Base-by-base conservation (phyloP, 2,113 vertebrate genomes). In the Rhombomys opimus region DNA sequence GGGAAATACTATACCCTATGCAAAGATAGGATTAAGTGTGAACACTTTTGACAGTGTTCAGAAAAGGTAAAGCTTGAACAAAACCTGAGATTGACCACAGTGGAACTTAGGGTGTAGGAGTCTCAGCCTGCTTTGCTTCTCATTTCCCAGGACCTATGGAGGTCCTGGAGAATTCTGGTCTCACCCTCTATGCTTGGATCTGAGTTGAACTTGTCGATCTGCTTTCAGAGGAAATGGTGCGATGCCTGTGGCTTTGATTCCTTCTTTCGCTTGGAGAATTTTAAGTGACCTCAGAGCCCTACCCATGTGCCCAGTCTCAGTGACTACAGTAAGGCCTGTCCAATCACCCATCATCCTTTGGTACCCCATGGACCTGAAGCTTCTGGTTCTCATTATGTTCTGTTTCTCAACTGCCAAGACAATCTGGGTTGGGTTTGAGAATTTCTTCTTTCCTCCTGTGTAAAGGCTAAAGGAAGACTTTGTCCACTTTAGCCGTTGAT, bases 391-490 rank as follows among this genome's bases (percentile, higher is more conserved):
- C 10, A 65, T 59, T 25, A 38, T 10, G 3, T 20, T 22, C 8
- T 84, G 38, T 59, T 57, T 91, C 72, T 93, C 13, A 32, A 52
- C 68, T 92, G 41, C 59, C 88, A 46, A 68, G 15, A 75, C 52
- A 22, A 13, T 94, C 68, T 75, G 65, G 63, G 7, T 94, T 70
- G 50, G 63, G 27, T 77, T 80, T 93, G 67, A 38, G 38, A 12
- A 41, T 78, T 93, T 84, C 78, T 94, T 68, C 20, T 96, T 95
- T 63, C 32, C 46, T 77, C 30, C 50, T 50, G 4, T n/a, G 32
- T 87, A 92, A 95, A 92, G 35, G 52, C 61, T 75, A 95, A 77
- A 67, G 32, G 54, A 77, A 12, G 63, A 82, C 54, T 27, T 92
- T 80, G 38, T 87, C n/a, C 59, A 84, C 65, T 72, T 65, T 59